Evolutionary conservation across 2,888 invertebrate species (phyloP).

Genomic region (Oxytorus armatus): DNA sequence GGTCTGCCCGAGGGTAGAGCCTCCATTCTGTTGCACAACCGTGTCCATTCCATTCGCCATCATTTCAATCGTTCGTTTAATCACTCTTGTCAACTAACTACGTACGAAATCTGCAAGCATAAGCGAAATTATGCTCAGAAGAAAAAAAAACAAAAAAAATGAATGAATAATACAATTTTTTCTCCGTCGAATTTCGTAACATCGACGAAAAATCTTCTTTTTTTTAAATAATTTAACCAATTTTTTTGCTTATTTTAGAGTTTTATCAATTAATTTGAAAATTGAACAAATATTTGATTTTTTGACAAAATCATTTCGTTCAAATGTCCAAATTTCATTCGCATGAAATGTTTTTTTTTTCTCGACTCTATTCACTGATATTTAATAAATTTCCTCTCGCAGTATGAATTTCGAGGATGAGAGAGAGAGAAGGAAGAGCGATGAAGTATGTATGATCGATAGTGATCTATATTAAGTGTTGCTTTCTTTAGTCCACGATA

Average conservation of each 20-base stretch:
- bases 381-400: too few relatives aligned
- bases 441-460: slow-evolving; percentile 28
- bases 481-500: slow-evolving; percentile 2
- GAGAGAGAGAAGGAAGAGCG: background rate
- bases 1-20: slow-evolving; percentile 88
- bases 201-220: too few relatives aligned
- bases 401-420: background rate
- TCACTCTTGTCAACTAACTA: slow-evolving; percentile 79
- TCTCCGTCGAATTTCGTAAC: background rate
- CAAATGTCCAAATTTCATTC: too few relatives aligned
- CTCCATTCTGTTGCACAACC: slow-evolving; percentile 94
- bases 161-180: background rate
- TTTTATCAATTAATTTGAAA: too few relatives aligned
- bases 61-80: slow-evolving; percentile 85
- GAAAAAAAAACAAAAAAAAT: slow-evolving; percentile 26
- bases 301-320: too few relatives aligned
- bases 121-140: too few relatives aligned
- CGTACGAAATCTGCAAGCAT: slow-evolving; percentile 82
- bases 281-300: too few relatives aligned
- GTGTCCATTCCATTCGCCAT: slow-evolving; percentile 94
- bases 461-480: slow-evolving; percentile 36
- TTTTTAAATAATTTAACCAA: too few relatives aligned
- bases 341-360: background rate
- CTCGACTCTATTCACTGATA: too few relatives aligned
- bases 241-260: too few relatives aligned